These are phyloP conservation scores for Ictidomys tridecemlineatus DNA, from an alignment of 2,113 vertebrate species.

Conservation along the genomic window DNA sequence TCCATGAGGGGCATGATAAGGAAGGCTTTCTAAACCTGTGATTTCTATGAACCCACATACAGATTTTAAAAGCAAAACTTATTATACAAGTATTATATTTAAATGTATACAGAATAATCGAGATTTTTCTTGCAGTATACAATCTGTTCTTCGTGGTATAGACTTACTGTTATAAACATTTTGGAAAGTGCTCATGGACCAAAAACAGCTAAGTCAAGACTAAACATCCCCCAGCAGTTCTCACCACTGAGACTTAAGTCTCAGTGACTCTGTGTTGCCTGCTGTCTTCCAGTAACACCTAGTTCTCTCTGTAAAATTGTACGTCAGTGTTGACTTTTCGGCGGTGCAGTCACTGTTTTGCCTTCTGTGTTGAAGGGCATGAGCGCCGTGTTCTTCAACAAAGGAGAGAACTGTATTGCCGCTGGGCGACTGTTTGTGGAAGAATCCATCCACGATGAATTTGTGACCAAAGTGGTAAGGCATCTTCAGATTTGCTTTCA, in stretches of 20 bases:
- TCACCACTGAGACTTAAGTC: not conserved
- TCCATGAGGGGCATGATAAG: not conserved
- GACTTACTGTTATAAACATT: not conserved
- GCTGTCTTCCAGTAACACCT: not conserved
- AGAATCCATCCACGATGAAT: slow-evolving; percentile 91
- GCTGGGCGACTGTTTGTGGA: slow-evolving; percentile 93
- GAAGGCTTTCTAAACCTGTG: slow-evolving; percentile 8
- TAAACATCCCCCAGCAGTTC: not conserved
- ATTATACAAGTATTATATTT: not conserved
- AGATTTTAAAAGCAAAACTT: slow-evolving; percentile 32
- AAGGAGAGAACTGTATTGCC: slow-evolving; percentile 94
- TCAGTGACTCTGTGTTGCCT: not conserved
- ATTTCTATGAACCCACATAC: not conserved
- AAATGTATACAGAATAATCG: not conserved
- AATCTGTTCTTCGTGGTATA: not conserved
- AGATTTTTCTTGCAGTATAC: not conserved
- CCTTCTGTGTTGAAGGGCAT: slow-evolving; percentile 86
- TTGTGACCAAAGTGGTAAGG: slow-evolving; percentile 91
- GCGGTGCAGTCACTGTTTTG: not conserved
- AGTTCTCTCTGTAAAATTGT: not conserved
- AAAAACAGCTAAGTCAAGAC: not conserved
- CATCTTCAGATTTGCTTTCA: not conserved
- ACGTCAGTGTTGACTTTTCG: not conserved
- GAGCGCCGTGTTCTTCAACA: slow-evolving; percentile 93
- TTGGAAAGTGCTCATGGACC: not conserved